Evolutionary conservation across 1,140 invertebrate genomes (phyloP).

Genomic region (Chelonus insularis): DNA sequence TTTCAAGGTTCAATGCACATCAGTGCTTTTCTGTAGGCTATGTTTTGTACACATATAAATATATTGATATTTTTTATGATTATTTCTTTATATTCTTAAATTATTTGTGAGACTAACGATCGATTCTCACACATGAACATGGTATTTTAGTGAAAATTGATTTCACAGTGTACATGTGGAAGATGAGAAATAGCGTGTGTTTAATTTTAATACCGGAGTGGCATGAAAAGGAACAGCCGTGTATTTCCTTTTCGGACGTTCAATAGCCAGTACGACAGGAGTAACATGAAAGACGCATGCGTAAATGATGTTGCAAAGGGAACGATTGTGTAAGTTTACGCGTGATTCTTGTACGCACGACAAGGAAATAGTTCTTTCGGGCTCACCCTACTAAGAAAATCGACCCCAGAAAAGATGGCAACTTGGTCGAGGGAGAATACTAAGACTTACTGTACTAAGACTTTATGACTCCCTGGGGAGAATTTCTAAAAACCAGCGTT

Average conservation of each 20-base stretch:
- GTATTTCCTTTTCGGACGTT: constrained; percentile 1
- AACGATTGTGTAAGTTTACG: not conserved
- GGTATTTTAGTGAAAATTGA: no score
- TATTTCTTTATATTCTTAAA: no score
- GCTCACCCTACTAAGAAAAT: constrained; percentile 14
- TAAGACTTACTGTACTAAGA: constrained; percentile 13
- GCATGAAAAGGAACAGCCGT: not conserved
- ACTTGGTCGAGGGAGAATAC: constrained; percentile 24
- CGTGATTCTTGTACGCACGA: constrained; percentile 1
- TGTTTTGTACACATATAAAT: not conserved
- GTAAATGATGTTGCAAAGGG: not conserved
- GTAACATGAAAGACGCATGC: constrained; percentile 4
- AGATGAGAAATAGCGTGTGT: not conserved
- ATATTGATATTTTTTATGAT: not conserved
- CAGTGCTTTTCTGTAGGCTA: constrained; percentile 31
- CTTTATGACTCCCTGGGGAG: constrained; percentile 42
- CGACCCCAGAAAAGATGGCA: constrained; percentile 32
- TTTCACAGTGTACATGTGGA: not conserved
- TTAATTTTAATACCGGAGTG: no score
- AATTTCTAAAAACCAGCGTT: constrained; percentile 32
- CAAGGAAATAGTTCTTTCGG: constrained; percentile 17
- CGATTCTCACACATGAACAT: no score
- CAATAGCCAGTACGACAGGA: not conserved
- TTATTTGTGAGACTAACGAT: no score
- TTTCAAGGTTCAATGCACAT: constrained; percentile 45